Evolutionary conservation across 1,140 invertebrate species (phyloP), one percentile per base, ranked within the genome.

Genomic region (Eueides isabella): DNA sequence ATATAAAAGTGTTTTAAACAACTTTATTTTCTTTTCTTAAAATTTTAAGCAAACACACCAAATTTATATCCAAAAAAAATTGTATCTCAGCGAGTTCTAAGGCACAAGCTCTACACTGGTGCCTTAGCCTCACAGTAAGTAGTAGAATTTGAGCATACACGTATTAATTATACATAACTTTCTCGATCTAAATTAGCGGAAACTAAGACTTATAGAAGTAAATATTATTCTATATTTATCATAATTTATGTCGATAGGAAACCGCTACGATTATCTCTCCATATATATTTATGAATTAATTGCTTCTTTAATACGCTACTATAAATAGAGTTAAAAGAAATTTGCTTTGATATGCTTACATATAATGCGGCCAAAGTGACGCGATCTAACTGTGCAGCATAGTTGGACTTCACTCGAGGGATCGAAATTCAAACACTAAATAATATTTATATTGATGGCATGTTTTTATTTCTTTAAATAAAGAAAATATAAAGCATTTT

Each of bases 271-370:
- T 48, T 75, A 71, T 71, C 68, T 30, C 68, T 75, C 74, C 74
- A 67, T 75, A 75, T 75, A 70, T 35, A 75, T 71, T 26, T 55
- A 26, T 26, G 70, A 61, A 67, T 48, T 67, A 71, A 63, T 67
- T 64, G 62, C 33, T 62, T 63, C 71, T 75, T 75, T 67, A 75
- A 75, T 75, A 71, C 33, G 62, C 65, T 35, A 67, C 74, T 67
- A 71, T 75, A 71, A 71, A 71, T 61, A 75, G 74, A 28, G 65
- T 61, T 66, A 67, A 66, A 70, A 66, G 61, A 67, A 70, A 69
- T 55, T 48, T 64, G 5, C 35, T 38, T 61, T 41, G 14, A 12
- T 19, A 48, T 48, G 14, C 12, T 5, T 19, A 48, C 44, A 12
- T 19, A 48, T 5, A 14, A 48, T 5, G 14, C 44, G 44, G 14